Evolutionary conservation across 2,113 vertebrate species (phyloP), one percentile per base, ranked within the genome.

Genomic region (Maccullochella peelii): DNA sequence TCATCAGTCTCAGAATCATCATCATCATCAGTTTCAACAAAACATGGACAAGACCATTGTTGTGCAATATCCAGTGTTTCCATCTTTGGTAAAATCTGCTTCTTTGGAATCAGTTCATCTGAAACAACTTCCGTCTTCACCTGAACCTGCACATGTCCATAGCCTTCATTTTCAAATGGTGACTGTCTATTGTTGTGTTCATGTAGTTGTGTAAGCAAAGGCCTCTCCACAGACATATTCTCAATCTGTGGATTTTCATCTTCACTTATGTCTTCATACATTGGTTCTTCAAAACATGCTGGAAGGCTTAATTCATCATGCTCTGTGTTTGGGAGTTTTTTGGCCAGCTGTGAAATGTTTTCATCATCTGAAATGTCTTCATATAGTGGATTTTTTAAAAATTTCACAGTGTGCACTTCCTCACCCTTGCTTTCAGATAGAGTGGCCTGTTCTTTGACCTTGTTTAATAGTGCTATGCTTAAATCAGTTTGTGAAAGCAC

Each of bases 351-450:
- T 2, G 59, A 5, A 1, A 4, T 4, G 30, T 61, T 33, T 4
- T 86, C 85, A 20, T 59, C 15, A 25, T 88, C 84, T 25, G 89
- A 85, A 71, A 87, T 44, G 36, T 91, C 77, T 20, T 92, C 89
- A 68, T 84, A 88, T 10, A 12, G 6, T 4, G 40, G 47, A 52
- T 44, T 10, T 47, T 75, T 76, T 20, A 67, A 1, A 36, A 3
- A 1, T 0, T 1, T 63, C 3, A 21, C 14, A 20, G 0, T 5
- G 3, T 4, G 1, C 12, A 5, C 9, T 4, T 21, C 21, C 8
- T n/a, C 5, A 21, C 0, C 12, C 23, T 25, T 4, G 3, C 10
- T 54, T 44, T 44, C 6, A 54, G 12, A 18, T 1, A 3, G 30
- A 57, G 1, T 3, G 5, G 2, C 8, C 1, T 15, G 30, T 27